phyloP scores from a whole-genome alignment of 2,797 vertebrate genomes.

The Okamejei kenojei region DNA sequence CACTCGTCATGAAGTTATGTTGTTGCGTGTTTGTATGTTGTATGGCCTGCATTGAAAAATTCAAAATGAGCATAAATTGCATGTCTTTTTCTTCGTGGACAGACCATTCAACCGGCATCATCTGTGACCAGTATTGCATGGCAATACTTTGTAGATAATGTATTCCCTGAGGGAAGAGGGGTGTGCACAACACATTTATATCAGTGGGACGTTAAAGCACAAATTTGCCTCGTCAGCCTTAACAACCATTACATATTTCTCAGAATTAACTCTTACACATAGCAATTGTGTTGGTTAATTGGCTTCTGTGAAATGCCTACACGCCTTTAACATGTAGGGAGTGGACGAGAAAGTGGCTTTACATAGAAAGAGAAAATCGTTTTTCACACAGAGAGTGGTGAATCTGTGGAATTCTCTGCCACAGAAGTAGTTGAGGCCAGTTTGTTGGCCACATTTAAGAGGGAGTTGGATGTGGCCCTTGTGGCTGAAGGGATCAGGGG shows the following conservation, averaged over 20 bases:
- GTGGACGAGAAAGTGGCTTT: no score
- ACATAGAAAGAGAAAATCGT: no score
- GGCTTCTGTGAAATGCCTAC: no score
- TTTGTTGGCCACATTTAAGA: no score
- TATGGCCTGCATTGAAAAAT: not conserved
- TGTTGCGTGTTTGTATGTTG: not conserved
- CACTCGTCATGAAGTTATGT: not conserved
- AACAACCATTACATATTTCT: not conserved
- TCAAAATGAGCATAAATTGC: not conserved
- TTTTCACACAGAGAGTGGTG: no score
- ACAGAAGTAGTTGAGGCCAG: no score
- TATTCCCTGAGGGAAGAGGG: not conserved
- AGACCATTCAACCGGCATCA: not conserved
- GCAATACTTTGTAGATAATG: not conserved
- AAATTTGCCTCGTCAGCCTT: not conserved
- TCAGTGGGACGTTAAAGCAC: not conserved
- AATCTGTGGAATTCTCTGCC: no score
- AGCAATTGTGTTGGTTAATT: not conserved
- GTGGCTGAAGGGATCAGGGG: no score
- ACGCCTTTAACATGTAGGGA: no score
- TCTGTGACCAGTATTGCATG: not conserved
- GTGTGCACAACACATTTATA: not conserved
- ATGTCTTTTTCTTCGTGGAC: not conserved
- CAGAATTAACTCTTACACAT: not conserved
- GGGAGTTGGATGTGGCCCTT: no score